Evolutionary conservation across 1,140 invertebrate species (phyloP), one percentile per base, ranked within the genome.

Genomic region (Heliconius nattereri): DNA sequence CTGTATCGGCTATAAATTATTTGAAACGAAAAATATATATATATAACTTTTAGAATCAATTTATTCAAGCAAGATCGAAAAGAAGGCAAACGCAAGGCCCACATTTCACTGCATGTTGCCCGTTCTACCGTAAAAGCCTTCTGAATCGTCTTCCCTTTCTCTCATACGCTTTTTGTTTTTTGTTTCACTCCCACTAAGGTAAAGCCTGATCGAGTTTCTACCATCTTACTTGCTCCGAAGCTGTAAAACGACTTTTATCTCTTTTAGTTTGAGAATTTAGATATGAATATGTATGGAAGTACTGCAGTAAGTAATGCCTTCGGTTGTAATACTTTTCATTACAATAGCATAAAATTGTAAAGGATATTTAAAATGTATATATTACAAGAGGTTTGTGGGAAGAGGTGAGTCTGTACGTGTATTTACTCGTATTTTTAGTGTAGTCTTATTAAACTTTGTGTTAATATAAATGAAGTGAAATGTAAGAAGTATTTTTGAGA

Each of bases 51-150:
- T 85, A 90, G 88, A 94, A 92, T 93, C 92, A 93, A 94, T 94
- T 94, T 94, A 93, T 92, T 92, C 88, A 90, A 91, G 89, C 90
- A 89, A 89, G 91, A 91, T 94, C 89, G 87, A 91, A 92, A 92
- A 91, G 87, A 87, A 88, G 85, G 87, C 88, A 84, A 88, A 83
- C 87, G 85, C 88, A 85, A 88, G 87, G 86, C 84, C 91, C 90
- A 91, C 92, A 92, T 94, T 92, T 94, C 92, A 94, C 90, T 92
- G 88, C 85, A 85, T 86, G 90, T 88, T 92, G 91, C 87, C 89
- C 89, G 89, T 84, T 94, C 92, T 94, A 94, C 92, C 91, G 91
- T 94, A 94, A 94, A 92, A 94, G 91, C 92, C 91, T 93, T 90
- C 91, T 90, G 91, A 89, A 91, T 88, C 83, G 80, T 80, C 72